These are phyloP conservation scores for Drosophila histrio DNA, from an alignment of 2,888 invertebrate species.

Conservation along the genomic window DNA sequence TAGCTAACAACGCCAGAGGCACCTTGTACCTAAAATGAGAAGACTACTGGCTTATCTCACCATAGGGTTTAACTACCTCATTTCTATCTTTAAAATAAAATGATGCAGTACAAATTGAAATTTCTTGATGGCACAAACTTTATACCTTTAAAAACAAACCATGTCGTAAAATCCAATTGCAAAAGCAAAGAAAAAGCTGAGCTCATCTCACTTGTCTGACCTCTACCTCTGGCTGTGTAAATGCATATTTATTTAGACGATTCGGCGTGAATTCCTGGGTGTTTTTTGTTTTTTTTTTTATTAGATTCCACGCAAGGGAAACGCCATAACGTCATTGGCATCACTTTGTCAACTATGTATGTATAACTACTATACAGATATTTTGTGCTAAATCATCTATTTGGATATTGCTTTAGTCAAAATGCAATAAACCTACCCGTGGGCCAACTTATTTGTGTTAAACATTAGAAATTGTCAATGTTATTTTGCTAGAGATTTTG, in stretches of 20 bases:
- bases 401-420: slow-evolving; percentile 19
- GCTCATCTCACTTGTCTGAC: slow-evolving; percentile 38
- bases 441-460: slow-evolving; percentile 43
- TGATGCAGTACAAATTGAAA: slow-evolving; percentile 10
- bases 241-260: slow-evolving; percentile 31
- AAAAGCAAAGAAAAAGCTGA: slow-evolving; percentile 46
- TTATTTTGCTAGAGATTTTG: not conserved
- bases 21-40: not conserved
- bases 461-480: slow-evolving; percentile 53
- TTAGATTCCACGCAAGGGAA: slow-evolving; percentile 16
- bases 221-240: slow-evolving; percentile 28
- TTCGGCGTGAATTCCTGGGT: slow-evolving; percentile 20
- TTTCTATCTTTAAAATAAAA: slow-evolving; percentile 17
- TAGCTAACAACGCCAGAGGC: not conserved
- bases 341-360: slow-evolving; percentile 22
- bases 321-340: slow-evolving; percentile 16
- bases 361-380: not conserved
- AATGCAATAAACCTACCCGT: slow-evolving; percentile 2
- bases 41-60: slow-evolving; percentile 2
- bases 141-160: slow-evolving; percentile 9
- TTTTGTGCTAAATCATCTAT: slow-evolving; percentile 19
- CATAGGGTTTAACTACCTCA: not conserved
- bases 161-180: slow-evolving; percentile 35
- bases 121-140: slow-evolving; percentile 11
- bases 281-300: slow-evolving; percentile 3